Base-by-base conservation (phyloP, 2,113 vertebrate genomes). In the Strigops habroptila region DNA sequence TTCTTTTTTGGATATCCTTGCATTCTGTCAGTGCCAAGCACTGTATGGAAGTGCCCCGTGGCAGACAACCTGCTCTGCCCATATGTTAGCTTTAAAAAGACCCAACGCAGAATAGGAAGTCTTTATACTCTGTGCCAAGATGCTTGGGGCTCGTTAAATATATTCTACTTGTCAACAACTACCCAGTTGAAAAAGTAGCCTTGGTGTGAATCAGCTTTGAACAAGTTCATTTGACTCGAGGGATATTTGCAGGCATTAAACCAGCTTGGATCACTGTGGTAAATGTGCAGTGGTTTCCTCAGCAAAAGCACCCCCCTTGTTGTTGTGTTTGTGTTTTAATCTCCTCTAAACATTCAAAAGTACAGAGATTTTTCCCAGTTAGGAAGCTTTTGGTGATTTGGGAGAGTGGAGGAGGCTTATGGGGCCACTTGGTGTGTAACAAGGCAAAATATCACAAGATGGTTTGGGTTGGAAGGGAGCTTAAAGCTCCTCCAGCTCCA, bases 161-260 rank as follows among this genome's bases (percentile, higher is more conserved):
- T 91, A 88, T 94, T 96, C 59, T 70, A 2, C 90, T 95, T 96
- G 95, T 95, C 97, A 97, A 95, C 94, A 95, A 43, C 68, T 92
- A 27, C 65, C 83, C 90, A 23, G 24, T 90, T 94, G 82, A 69
- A 90, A 86, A 92, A 90, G 75, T 71, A 74, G 86, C 88, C 86
- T 83, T 73, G 90, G 79, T 93, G 83, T 92, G 95, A 95, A 95
- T 95, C 67, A 65, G 83, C 81, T 95, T 82, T 91, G 93, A 95
- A 91, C 62, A 59, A 96, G 86, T 95, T 96, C 95, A 91, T 95
- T 95, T 95, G 91, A 94, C 89, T 88, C 28, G 1, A 48, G 94
- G 86, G 93, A 89, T 91, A 74, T 91, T 96, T 94, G 91, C 65
- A 91, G 84, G 71, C 88, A 53, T 86, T 90, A 81, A 86, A 94